Evolutionary conservation across 2,888 invertebrate species (phyloP), one percentile per base, ranked within the genome.

Genomic region (Invenusta paracnida): DNA sequence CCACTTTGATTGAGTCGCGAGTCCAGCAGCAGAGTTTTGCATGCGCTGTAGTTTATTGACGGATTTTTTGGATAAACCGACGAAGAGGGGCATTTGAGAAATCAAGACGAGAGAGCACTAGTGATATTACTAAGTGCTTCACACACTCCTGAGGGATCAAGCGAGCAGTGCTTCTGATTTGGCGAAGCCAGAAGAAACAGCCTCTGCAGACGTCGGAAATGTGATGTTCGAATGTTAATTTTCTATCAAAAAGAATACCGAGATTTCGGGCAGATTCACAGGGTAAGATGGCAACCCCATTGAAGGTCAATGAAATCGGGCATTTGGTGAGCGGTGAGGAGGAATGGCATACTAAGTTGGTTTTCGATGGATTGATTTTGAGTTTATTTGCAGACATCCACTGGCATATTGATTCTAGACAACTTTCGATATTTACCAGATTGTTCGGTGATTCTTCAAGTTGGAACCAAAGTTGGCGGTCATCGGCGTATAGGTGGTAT

Each of bases 21-120:
- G n/a, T n/a, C n/a, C n/a, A n/a, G n/a, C n/a, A n/a, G n/a, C n/a
- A n/a, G n/a, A n/a, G n/a, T n/a, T n/a, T n/a, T n/a, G n/a, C n/a
- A n/a, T 48, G 23, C 73, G 73, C 73, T 25, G 73, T 73, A 73
- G 73, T 73, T 73, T 73, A 73, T 73, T 73, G 17, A 73, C 73
- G 73, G 73, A 73, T 73, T 73, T 73, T 23, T 73, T 73, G 73
- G 27, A 73, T 73, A 73, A 73, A 73, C 73, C 73, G 73, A 73
- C 73, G 73, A 73, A 23, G 73, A 73, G 73, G n/a, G 25, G 73
- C 73, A 73, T 73, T 73, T 73, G 73, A 73, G 73, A 73, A 73
- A 73, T 73, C 73, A 73, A 73, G 27, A 73, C 73, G 73, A 73
- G 73, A 73, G 73, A 73, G 73, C 73, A 73, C 73, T 73, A 73